A percentile compares a stretch with the other conserved stretches of the same genome.
Conservation (phyloP, 2,797 vertebrate genomes). For the Chelonia mydas region DNA sequence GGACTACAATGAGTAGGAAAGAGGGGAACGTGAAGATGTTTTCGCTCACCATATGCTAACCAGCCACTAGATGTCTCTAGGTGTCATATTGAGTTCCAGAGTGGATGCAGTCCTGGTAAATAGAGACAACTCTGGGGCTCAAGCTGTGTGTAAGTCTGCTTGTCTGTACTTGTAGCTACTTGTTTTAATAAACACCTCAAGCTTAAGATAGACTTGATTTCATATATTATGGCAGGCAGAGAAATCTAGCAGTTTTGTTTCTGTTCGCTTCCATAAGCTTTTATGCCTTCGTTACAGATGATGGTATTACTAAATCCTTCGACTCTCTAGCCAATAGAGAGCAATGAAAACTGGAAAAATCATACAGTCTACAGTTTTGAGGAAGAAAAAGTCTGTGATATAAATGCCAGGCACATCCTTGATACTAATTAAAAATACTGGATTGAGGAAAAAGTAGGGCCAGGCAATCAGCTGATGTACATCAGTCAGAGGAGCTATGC, state of each 20-base stretch:
- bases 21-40: not conserved
- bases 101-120: not conserved
- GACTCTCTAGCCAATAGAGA: not conserved
- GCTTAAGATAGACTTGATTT: not conserved
- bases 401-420: not conserved
- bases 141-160: not conserved
- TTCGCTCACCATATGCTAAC: not conserved
- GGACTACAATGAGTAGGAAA: not conserved
- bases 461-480: not conserved
- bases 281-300: not conserved
- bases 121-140: not conserved
- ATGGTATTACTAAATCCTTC: not conserved
- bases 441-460: not conserved
- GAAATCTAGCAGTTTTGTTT: not conserved
- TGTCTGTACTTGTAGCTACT: not conserved
- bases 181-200: not conserved
- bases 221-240: not conserved
- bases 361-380: not conserved
- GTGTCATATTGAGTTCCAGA: not conserved
- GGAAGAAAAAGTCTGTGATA: not conserved
- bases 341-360: not conserved
- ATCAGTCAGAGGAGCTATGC: fast-evolving
- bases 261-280: not conserved
- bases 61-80: not conserved
- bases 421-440: not conserved